Conservation (phyloP, 1,140 invertebrate species). For the Archivesica marissinica region DNA sequence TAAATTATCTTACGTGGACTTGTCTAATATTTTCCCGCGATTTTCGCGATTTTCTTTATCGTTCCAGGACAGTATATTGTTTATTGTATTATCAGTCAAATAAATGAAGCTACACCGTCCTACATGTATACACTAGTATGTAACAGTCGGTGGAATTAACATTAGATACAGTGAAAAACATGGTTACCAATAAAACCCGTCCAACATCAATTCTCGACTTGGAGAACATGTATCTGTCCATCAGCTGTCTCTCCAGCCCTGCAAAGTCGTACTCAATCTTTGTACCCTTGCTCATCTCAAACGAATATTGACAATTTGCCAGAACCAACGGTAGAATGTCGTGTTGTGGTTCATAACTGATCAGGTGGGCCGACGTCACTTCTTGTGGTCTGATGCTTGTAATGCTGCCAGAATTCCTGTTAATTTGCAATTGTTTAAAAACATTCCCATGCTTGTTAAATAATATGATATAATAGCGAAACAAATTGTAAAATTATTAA, state of each 20-base stretch:
- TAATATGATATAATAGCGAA: no score
- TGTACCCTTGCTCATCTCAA: constrained; percentile 69
- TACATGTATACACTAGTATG: no score
- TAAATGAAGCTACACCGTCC: no score
- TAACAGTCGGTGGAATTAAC: no score
- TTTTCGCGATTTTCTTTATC: no score
- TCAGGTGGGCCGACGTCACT: constrained; percentile 64
- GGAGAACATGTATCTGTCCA: constrained; percentile 67
- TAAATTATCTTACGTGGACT: no score
- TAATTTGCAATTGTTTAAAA: no score
- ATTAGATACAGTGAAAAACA: background rate
- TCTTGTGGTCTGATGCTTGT: constrained; percentile 28
- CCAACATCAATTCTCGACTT: constrained; percentile 64
- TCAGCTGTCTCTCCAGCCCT: constrained; percentile 69
- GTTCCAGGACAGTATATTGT: no score
- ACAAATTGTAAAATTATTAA: no score
- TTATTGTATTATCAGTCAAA: no score
- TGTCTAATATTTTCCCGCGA: no score
- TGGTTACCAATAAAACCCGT: constrained; percentile 1
- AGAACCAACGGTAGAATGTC: constrained; percentile 73
- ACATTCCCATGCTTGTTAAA: no score
- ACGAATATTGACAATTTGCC: constrained; percentile 72
- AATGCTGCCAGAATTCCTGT: background rate
- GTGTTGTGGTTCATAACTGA: constrained; percentile 68
- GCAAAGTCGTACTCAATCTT: constrained; percentile 73